These are phyloP conservation scores for Ia io DNA, from an alignment of 2,113 vertebrate genomes.

Conservation along the genomic window DNA sequence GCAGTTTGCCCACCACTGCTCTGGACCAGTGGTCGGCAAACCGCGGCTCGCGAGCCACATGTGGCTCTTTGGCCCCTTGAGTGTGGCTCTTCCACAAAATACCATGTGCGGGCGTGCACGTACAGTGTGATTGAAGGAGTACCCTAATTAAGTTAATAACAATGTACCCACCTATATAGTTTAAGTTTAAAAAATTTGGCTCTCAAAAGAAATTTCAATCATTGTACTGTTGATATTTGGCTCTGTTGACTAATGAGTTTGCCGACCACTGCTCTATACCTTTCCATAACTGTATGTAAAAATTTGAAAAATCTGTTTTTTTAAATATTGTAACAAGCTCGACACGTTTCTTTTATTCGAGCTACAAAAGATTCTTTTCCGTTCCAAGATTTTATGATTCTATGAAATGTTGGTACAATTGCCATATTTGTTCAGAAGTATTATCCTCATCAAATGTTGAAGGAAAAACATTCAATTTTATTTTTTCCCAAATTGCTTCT, in stretches of 20 bases:
- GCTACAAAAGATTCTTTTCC: neutral
- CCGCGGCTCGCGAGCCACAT: too few relatives aligned
- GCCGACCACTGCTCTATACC: neutral
- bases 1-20: neutral
- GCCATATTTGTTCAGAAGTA: conserved; percentile 31
- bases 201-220: too few relatives aligned
- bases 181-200: too few relatives aligned
- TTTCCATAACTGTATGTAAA: neutral
- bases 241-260: too few relatives aligned
- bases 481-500: conserved; percentile 48
- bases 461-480: conserved; percentile 47
- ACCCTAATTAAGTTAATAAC: too few relatives aligned
- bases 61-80: too few relatives aligned
- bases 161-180: too few relatives aligned
- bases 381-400: conserved; percentile 17
- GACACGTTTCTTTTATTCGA: conserved; percentile 33
- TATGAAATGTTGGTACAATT: conserved; percentile 15
- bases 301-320: neutral
- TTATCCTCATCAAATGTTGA: conserved; percentile 37
- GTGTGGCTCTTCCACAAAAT: too few relatives aligned
- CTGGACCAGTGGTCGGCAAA: neutral
- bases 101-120: too few relatives aligned
- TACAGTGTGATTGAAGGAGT: too few relatives aligned
- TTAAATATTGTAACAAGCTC: neutral
- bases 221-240: too few relatives aligned